Evolutionary conservation across 1,140 invertebrate species (phyloP).

Genomic region (Euura lappo): DNA sequence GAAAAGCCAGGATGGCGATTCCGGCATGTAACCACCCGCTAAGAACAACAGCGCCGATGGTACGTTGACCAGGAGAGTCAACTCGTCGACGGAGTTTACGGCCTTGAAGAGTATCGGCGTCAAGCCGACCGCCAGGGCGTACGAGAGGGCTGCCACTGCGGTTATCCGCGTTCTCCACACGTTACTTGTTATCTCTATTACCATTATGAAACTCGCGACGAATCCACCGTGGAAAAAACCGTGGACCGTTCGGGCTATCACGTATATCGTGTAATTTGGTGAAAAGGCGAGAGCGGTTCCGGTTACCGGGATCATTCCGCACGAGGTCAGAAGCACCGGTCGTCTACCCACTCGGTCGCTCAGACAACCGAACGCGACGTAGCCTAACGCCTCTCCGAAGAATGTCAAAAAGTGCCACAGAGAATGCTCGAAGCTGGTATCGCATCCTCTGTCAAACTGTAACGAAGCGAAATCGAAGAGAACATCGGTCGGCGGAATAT

Average conservation of each 20-base stretch:
- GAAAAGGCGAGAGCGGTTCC: slow-evolving; percentile 19
- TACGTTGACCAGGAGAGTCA: slow-evolving; percentile 23
- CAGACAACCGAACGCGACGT: slow-evolving; percentile 25
- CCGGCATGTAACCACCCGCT: slow-evolving; percentile 20
- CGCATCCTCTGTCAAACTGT: slow-evolving; percentile 25
- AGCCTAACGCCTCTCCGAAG: slow-evolving; percentile 27
- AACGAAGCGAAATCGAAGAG: neutral
- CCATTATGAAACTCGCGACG: slow-evolving; percentile 23
- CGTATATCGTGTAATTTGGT: slow-evolving; percentile 17
- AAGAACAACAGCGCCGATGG: slow-evolving; percentile 21
- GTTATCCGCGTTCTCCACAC: slow-evolving; percentile 21
- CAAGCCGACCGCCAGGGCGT: slow-evolving; percentile 27
- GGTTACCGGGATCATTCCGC: slow-evolving; percentile 25
- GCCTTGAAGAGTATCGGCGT: slow-evolving; percentile 20
- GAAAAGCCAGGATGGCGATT: slow-evolving; percentile 30
- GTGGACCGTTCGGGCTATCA: slow-evolving; percentile 21
- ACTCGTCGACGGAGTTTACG: slow-evolving; percentile 25
- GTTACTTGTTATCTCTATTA: slow-evolving; percentile 27
- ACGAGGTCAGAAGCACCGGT: slow-evolving; percentile 26
- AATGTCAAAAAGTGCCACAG: slow-evolving; percentile 24
- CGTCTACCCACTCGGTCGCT: slow-evolving; percentile 27
- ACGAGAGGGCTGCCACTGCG: slow-evolving; percentile 21
- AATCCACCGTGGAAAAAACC: slow-evolving; percentile 32
- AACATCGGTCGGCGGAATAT: neutral
- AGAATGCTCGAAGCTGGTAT: neutral